Evolutionary conservation across 2,113 vertebrate species (phyloP), one percentile per base, ranked within the genome.

Genomic region (Rhabdornis inornatus): DNA sequence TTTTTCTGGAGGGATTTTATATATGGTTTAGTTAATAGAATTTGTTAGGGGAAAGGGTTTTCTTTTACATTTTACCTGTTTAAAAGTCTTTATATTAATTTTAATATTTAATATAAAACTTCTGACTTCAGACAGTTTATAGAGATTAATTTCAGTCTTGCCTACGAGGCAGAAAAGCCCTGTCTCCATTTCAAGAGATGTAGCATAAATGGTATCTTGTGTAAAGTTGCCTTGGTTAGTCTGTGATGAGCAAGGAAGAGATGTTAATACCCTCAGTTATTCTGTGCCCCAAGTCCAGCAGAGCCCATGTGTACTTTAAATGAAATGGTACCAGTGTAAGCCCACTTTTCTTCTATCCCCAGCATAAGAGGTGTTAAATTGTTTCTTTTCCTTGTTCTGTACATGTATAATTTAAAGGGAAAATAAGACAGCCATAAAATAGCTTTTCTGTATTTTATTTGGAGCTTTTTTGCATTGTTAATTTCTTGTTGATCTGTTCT

Each of bases 71-170:
- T 92, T 95, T 83, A 90, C 72, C 69, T 90, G 37, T 82, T 89
- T 60, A 49, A 84, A 94, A 87, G 65, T 61, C 59, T 77, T 87
- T 82, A 15, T 76, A 79, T 91, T 90, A 80, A 92, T 92, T 50
- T 93, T 66, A 90, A 78, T 93, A 89, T 90, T 94, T 94, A 95
- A 94, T 94, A 60, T 91, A 44, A 90, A 92, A 68, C 35, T 81
- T 91, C 37, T 87, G 27, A 87, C 49, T 59, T 93, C 81, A 84
- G 63, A 40, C 49, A 68, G 40, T 79, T 94, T 76, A 40, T 74
- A 55, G 70, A 71, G 37, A 56, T 87, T 93, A 68, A 95, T 92
- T 91, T 94, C 39, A 60, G 18, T 64, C 77, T 89, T 87, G 53
- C 87, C 84, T 89, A 64, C 82, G 53, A 96, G 91, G 77, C 92